Conservation (phyloP, 1,140 invertebrate genomes). For the Drosophila bocqueti region DNA sequence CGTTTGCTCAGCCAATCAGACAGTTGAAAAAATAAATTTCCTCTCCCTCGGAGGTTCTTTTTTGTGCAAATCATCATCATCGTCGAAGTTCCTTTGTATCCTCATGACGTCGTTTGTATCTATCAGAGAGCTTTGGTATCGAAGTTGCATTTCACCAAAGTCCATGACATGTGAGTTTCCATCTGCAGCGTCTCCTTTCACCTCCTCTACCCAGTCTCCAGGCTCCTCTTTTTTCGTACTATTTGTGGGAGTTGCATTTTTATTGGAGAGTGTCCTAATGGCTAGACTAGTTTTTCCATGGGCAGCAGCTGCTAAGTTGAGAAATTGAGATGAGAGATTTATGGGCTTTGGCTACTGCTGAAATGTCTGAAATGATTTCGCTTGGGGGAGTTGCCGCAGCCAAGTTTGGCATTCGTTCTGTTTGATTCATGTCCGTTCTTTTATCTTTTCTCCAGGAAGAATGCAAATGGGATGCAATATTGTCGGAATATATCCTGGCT, state of each 20-base stretch:
- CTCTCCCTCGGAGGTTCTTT: slow-evolving; percentile 2
- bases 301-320: slow-evolving; percentile 62
- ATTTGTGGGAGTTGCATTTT: slow-evolving; percentile 58
- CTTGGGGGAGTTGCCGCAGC: slow-evolving; percentile 18
- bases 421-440: slow-evolving; percentile 37
- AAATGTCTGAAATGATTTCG: slow-evolving; percentile 43
- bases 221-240: slow-evolving; percentile 32
- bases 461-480: slow-evolving; percentile 20
- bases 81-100: slow-evolving; percentile 61
- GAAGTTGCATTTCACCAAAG: slow-evolving; percentile 45
- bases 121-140: slow-evolving; percentile 58
- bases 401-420: slow-evolving; percentile 14
- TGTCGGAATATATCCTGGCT: background rate
- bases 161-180: slow-evolving; percentile 74
- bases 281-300: slow-evolving; percentile 76
- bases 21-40: slow-evolving; percentile 49
- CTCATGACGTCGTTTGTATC: slow-evolving; percentile 78
- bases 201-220: slow-evolving; percentile 21
- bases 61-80: slow-evolving; percentile 78
- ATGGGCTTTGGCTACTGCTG: slow-evolving; percentile 57
- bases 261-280: slow-evolving; percentile 69
- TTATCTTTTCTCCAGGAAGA: slow-evolving; percentile 5
- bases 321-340: slow-evolving; percentile 71
- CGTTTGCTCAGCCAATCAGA: slow-evolving; percentile 75
- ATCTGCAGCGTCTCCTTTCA: slow-evolving; percentile 26